phyloP scores from a whole-genome alignment of 2,888 invertebrate genomes.

The Heteromurus nitidus region DNA sequence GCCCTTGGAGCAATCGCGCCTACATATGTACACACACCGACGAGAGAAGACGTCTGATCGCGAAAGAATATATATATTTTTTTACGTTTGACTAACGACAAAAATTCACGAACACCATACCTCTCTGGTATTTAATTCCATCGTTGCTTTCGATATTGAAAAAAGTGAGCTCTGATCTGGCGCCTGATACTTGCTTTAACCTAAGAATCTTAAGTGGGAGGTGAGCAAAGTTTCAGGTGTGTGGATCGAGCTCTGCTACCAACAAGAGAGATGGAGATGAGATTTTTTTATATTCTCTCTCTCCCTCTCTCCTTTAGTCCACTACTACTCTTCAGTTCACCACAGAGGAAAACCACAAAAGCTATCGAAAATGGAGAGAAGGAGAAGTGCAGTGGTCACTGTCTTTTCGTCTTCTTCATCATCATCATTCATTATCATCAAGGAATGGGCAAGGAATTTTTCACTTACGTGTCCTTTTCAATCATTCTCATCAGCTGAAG shows the following conservation, averaged over 20 bases:
- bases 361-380: too few relatives aligned
- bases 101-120: conserved; percentile 22
- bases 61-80: conserved; percentile 22
- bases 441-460: conserved; percentile 54
- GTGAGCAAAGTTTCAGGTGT: conserved; percentile 75
- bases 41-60: not conserved
- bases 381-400: conserved; percentile 49
- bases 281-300: too few relatives aligned
- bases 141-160: not conserved
- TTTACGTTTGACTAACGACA: conserved; percentile 31
- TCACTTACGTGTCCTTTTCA: conserved; percentile 59
- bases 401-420: conserved; percentile 41
- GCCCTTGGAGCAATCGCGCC: not conserved
- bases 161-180: conserved; percentile 69
- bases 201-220: conserved; percentile 71
- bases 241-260: conserved; percentile 69
- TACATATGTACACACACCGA: too few relatives aligned
- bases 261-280: conserved; percentile 33
- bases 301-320: too few relatives aligned
- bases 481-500: conserved; percentile 55
- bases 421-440: conserved; percentile 66
- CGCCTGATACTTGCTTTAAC: conserved; percentile 74
- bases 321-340: not conserved
- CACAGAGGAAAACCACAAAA: conserved; percentile 37
- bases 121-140: not conserved